phyloP scores from a whole-genome alignment of 2,888 invertebrate genomes.

The Argyresthia albistria region DNA sequence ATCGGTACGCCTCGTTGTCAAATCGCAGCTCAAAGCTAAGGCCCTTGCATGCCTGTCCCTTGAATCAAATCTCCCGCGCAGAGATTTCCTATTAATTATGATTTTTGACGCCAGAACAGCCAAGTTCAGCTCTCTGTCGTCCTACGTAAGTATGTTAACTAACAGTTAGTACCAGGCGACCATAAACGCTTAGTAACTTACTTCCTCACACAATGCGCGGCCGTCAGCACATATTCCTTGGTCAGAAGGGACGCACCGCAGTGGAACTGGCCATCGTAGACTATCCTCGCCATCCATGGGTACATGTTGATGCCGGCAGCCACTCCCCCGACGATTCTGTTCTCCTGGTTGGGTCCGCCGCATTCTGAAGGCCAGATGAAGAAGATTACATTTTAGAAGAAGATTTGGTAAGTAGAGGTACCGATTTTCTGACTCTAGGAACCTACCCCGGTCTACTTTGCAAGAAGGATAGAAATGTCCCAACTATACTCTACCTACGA shows the following conservation, averaged over 20 bases:
- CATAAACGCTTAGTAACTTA: constrained; percentile 32
- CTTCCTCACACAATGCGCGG: constrained; percentile 89
- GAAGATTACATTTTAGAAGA: background rate
- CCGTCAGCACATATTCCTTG: constrained; percentile 88
- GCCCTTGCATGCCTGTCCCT: too few species aligned
- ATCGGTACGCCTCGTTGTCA: too few species aligned
- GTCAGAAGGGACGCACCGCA: constrained; percentile 89
- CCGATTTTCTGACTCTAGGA: too few species aligned
- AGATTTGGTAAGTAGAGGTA: too few species aligned
- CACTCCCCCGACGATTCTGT: constrained; percentile 87
- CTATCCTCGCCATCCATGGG: constrained; percentile 89
- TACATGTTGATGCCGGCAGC: constrained; percentile 87
- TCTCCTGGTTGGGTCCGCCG: constrained; percentile 87
- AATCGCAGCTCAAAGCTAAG: too few species aligned
- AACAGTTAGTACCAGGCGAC: background rate
- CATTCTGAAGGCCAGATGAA: constrained; percentile 73
- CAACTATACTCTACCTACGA: too few species aligned
- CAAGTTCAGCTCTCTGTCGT: too few species aligned
- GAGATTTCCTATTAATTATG: too few species aligned
- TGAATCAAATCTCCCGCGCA: too few species aligned
- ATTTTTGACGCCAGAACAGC: too few species aligned
- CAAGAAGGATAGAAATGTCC: too few species aligned
- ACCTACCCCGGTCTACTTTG: too few species aligned
- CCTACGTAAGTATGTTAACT: background rate
- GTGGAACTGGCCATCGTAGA: constrained; percentile 91